Conservation (phyloP, 2,113 vertebrate genomes). For the Vulpes ferrilata region DNA sequence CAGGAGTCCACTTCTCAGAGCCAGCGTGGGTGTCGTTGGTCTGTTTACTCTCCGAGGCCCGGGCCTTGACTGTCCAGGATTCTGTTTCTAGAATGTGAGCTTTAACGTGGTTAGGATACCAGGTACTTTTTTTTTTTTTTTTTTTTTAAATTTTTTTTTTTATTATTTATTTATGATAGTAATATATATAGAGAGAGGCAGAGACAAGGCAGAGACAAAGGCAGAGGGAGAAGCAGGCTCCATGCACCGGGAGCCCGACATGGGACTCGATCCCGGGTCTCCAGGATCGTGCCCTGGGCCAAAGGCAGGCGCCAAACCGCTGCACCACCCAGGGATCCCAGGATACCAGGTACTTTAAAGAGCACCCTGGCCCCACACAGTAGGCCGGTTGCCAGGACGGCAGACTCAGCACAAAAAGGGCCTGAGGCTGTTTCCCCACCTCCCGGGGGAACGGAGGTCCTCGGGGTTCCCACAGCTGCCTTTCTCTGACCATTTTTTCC, state of each 20-base stretch:
- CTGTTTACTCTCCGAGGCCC: neutral
- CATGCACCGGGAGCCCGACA: too few species aligned
- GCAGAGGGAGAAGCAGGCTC: too few species aligned
- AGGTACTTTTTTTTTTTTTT: too few species aligned
- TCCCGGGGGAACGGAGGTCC: neutral
- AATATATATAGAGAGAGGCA: too few species aligned
- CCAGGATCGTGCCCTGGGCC: too few species aligned
- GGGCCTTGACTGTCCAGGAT: neutral
- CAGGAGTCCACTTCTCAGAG: neutral
- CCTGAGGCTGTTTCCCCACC: neutral
- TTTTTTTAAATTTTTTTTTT: too few species aligned
- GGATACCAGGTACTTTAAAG: neutral
- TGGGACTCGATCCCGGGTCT: too few species aligned
- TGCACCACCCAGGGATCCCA: too few species aligned
- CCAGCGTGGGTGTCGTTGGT: neutral
- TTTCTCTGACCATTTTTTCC: neutral
- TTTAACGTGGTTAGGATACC: neutral
- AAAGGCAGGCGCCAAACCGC: too few species aligned
- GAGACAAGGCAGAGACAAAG: too few species aligned
- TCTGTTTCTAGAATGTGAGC: neutral
- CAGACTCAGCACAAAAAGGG: fast-evolving
- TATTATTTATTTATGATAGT: too few species aligned
- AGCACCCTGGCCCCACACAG: neutral
- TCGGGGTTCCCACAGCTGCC: too few species aligned
- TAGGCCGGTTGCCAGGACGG: neutral